Evolutionary conservation across 2,888 invertebrate genomes (phyloP), one percentile per base, ranked within the genome.

Genomic region (Nesidiocoris tenuis): DNA sequence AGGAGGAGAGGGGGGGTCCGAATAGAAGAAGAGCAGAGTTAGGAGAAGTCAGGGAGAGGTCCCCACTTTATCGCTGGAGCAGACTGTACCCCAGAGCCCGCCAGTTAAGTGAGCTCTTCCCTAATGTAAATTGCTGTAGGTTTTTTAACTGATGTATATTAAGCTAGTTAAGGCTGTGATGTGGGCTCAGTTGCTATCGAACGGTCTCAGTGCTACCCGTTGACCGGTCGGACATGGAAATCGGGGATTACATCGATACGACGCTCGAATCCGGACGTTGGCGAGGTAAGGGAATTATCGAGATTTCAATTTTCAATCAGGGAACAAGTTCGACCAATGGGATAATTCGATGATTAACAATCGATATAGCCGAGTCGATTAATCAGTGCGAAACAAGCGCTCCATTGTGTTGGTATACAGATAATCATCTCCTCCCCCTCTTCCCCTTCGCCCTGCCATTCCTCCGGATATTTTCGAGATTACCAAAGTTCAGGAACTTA

Each of bases 141-240:
- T 78, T 78, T 78, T 78, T 78, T 78, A 77, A 77, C 78, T 75
- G 76, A 76, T 76, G 78, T 78, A 78, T 78, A 78, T 78, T 77
- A 78, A 78, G 76, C 78, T 76, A 75, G 78, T 78, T 78, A 78
- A 78, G 77, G 63, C 59, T 16, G 61, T 39, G 55, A 64, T 74
- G 65, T 74, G 76, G 76, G 78, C 75, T 78, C 78, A 76, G 76
- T 76, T 56, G 21, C 39, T 61, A 61, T 61, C 76, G 19, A 61
- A 71, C 71, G 21, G 71, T 71, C 71, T 18, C 71, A 71, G 71
- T 71, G 71, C 3, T 39, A 39, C 61, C 23, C 71, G 71, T 70
- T 59, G 68, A 24, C 63, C 63, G 19, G 22, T 59, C 59, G 59
- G 39, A 39, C 39, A 39, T 39, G 5, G 39, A 39, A 7, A 7